Evolutionary conservation across 1,140 invertebrate genomes (phyloP).

Genomic region (Hylyphantes graminicola): DNA sequence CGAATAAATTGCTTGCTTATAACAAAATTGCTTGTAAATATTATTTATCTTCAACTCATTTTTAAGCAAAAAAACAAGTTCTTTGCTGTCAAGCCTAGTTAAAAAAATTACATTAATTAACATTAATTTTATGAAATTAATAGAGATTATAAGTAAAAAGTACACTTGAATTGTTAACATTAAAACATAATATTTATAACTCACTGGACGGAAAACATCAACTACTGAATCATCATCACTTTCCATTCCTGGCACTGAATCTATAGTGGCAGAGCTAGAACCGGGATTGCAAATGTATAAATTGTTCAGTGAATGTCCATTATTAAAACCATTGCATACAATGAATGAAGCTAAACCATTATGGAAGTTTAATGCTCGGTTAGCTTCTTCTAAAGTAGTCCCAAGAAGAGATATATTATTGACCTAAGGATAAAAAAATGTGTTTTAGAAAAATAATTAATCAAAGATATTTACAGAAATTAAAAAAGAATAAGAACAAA

Average conservation of each 20-base stretch:
- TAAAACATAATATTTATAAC: background rate
- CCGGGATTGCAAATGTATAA: slow-evolving; percentile 28
- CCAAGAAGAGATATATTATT: slow-evolving; percentile 77
- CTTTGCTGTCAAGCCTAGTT: no score
- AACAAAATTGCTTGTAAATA: no score
- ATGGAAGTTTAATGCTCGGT: slow-evolving; percentile 79
- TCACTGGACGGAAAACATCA: slow-evolving; percentile 49
- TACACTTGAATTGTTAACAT: background rate
- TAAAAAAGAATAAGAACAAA: no score
- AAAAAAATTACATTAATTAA: no score
- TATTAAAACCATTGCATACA: slow-evolving; percentile 45
- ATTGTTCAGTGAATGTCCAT: background rate
- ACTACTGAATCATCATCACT: slow-evolving; percentile 47
- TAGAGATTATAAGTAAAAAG: no score
- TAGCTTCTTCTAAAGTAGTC: slow-evolving; percentile 93
- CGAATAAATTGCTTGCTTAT: no score
- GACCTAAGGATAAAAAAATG: slow-evolving; percentile 22
- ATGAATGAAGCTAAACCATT: background rate
- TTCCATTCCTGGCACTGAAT: slow-evolving; percentile 48
- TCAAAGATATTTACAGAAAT: background rate
- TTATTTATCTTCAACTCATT: no score
- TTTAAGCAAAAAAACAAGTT: no score
- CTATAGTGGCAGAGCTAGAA: slow-evolving; percentile 34
- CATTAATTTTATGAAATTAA: no score
- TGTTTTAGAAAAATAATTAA: background rate